These are phyloP conservation scores for Atta cephalotes DNA, from an alignment of 1,140 invertebrate species.

Conservation along the genomic window DNA sequence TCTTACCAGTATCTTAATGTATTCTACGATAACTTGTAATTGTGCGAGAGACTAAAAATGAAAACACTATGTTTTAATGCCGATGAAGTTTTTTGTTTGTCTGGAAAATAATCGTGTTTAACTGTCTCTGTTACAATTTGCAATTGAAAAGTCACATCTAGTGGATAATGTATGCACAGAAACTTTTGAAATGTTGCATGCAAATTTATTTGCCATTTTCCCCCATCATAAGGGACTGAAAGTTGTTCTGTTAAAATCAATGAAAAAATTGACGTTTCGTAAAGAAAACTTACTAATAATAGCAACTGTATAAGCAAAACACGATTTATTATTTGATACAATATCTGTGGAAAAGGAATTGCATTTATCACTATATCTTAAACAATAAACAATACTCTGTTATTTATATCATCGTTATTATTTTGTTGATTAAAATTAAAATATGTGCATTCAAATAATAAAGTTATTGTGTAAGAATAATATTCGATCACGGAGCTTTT, in stretches of 20 bases:
- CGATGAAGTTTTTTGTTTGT: conserved; percentile 6
- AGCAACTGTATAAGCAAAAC: neutral
- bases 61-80: neutral
- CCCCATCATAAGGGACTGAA: neutral
- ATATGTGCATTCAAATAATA: neutral
- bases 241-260: neutral
- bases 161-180: neutral
- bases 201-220: neutral
- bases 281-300: neutral
- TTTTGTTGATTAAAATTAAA: neutral
- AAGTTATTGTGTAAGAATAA: neutral
- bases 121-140: neutral
- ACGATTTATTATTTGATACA: neutral
- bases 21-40: neutral
- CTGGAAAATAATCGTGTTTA: neutral
- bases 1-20: neutral
- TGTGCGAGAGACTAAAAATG: neutral
- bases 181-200: neutral
- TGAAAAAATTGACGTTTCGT: neutral
- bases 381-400: neutral
- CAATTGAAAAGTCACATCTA: neutral
- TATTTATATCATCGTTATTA: neutral
- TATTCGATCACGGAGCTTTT: neutral
- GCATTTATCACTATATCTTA: neutral
- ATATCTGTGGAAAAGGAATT: neutral